Conservation (phyloP, 2,113 vertebrate species). For the Catharus fuscescens region DNA sequence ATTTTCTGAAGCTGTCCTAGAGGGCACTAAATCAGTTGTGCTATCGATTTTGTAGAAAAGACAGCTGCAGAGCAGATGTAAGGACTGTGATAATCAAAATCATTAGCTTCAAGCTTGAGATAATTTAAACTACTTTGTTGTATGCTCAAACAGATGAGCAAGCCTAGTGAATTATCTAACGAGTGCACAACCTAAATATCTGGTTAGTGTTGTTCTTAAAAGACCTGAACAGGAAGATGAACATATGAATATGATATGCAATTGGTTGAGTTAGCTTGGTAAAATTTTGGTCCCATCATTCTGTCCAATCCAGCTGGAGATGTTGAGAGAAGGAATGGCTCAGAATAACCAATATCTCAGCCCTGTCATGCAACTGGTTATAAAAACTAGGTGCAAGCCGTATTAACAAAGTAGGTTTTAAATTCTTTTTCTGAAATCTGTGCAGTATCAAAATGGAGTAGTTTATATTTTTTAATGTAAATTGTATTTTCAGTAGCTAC, state of each 20-base stretch:
- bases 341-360: neutral
- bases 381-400: neutral
- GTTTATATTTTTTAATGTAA: neutral
- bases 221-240: neutral
- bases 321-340: neutral
- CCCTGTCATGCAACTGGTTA: fast-evolving
- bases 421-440: neutral
- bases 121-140: neutral
- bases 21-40: slow-evolving; percentile 26
- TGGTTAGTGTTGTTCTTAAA: neutral
- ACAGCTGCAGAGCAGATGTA: slow-evolving; percentile 26
- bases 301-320: neutral
- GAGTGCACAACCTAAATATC: neutral
- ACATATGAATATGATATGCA: neutral
- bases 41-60: neutral
- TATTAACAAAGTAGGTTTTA: neutral
- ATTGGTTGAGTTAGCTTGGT: neutral
- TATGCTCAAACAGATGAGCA: neutral
- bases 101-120: neutral
- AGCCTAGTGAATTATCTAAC: neutral
- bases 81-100: neutral
- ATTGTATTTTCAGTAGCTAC: neutral
- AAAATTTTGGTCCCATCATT: neutral
- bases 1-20: slow-evolving; percentile 30
- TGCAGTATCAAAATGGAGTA: neutral